Evolutionary conservation across 2,113 vertebrate species (phyloP), one percentile per base, ranked within the genome.

Genomic region (Dasyprocta punctata): DNA sequence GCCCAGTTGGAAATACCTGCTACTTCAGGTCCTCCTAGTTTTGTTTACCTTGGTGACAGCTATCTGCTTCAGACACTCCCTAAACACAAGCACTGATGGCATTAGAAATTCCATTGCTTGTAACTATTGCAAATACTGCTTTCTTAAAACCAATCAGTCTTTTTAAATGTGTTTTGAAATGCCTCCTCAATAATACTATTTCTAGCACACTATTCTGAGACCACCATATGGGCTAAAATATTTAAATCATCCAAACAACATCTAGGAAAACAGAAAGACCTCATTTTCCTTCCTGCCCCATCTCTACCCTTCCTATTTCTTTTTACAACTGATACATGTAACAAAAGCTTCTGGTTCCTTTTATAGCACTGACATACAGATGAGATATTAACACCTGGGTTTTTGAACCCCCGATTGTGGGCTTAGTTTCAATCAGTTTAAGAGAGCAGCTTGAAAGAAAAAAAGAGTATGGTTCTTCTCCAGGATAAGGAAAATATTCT

Each of bases 141-240:
- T 88, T 87, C 80, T 47, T 58, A 82, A 38, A 87, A 82, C 67
- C 86, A 78, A 95, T 92, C 71, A 54, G 77, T 93, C 93, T n/a
- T 47, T 82, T 65, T 77, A 20, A 89, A 60, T 52, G 28, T 83
- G 52, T 86, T 94, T 83, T 75, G 61, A 8, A 96, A 90, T 28
- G 41, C 17, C 75, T 44, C 47, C 80, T 96, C 86, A 86, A 78
- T 56, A 89, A n/a, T 63, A 82, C 86, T 85, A 96, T 94, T 94
- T 95, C 44, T 33, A 71, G 52, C 6, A 13, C 52, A 33, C 95
- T 92, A 77, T 90, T 95, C 86, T 81, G 89, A 97, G 89, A 65
- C 86, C 71, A 86, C 82, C 88, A 83, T 78, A 60, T 63, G 78
- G 71, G 77, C 88, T 78, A 86, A 92, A 86, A 75, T 92, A 95